Evolutionary conservation across 2,888 invertebrate genomes (phyloP).

Genomic region (Syrphus vitripennis): DNA sequence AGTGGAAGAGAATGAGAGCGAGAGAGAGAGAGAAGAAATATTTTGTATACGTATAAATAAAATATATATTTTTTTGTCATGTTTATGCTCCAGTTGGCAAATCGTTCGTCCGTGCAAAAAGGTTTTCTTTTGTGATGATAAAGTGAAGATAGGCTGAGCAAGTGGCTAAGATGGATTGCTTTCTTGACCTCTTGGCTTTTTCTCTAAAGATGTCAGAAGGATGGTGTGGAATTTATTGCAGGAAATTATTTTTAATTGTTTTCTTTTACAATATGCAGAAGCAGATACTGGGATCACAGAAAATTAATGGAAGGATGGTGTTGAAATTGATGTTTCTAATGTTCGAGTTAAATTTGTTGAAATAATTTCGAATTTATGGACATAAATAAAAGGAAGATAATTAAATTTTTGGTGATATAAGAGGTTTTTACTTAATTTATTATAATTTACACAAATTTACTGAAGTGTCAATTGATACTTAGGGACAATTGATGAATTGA

Average conservation of each 20-base stretch:
- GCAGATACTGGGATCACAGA: background rate
- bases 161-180: conserved; percentile 46
- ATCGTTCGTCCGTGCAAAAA: conserved; percentile 36
- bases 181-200: conserved; percentile 35
- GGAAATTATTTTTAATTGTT: background rate
- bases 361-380: background rate
- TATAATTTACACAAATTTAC: background rate
- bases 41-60: conserved; percentile 14
- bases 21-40: background rate
- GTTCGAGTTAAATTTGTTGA: background rate
- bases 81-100: conserved; percentile 52
- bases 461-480: background rate
- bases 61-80: background rate
- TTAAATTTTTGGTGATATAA: background rate
- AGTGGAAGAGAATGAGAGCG: conserved; percentile 19
- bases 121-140: conserved; percentile 34
- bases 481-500: background rate
- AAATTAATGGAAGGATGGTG: background rate
- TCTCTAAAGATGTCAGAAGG: background rate
- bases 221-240: background rate
- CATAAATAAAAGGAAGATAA: background rate
- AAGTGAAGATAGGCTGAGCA: conserved; percentile 23
- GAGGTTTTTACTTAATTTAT: background rate
- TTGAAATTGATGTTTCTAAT: background rate
- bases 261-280: conserved; percentile 22